These are phyloP conservation scores for Tetranychus piercei DNA, from an alignment of 2,888 invertebrate species.

Conservation along the genomic window DNA sequence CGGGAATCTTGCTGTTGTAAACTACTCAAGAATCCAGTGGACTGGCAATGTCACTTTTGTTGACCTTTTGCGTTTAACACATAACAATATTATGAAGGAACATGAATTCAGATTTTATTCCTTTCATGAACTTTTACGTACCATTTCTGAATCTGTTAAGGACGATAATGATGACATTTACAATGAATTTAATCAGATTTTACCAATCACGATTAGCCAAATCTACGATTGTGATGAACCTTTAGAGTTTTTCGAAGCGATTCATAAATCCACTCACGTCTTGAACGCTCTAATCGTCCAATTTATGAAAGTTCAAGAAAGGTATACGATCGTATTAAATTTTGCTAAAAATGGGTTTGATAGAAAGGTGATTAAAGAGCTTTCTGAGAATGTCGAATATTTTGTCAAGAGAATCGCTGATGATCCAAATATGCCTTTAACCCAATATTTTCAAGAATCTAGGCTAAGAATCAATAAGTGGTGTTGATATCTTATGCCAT, in stretches of 20 bases:
- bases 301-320: neutral
- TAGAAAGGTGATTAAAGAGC: neutral
- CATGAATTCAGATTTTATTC: neutral
- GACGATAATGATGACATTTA: neutral
- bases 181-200: neutral
- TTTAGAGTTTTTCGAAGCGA: neutral
- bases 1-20: neutral
- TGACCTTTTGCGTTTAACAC: neutral
- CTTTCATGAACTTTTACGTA: no score
- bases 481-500: no score
- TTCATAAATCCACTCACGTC: neutral
- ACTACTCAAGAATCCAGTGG: neutral
- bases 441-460: neutral
- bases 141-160: neutral
- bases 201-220: neutral
- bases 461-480: neutral
- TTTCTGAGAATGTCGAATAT: neutral
- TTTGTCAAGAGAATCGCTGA: neutral
- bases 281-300: neutral
- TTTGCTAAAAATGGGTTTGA: neutral
- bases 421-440: neutral
- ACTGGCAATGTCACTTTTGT: neutral
- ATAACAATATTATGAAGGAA: neutral
- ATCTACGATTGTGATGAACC: neutral
- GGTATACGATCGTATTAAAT: neutral